phyloP scores from a whole-genome alignment of 2,888 invertebrate genomes.

The Lucinisca nassula region DNA sequence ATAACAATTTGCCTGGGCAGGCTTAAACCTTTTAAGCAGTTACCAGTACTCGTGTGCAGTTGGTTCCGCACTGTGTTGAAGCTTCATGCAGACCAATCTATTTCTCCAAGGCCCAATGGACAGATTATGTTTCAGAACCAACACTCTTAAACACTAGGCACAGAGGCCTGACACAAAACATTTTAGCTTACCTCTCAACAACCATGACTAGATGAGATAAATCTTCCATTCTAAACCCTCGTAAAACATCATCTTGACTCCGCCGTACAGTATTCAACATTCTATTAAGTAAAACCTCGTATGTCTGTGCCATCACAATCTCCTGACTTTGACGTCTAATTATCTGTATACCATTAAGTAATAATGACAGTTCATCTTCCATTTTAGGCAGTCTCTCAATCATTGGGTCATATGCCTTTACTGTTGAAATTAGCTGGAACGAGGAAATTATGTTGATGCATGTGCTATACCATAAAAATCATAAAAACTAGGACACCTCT shows the following conservation, averaged over 20 bases:
- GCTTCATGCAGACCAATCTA: too few species aligned
- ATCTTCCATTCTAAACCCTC: constrained; percentile 91
- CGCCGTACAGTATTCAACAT: constrained; percentile 95
- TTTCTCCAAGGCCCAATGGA: too few species aligned
- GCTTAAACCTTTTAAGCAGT: too few species aligned
- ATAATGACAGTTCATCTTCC: constrained; percentile 91
- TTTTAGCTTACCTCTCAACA: constrained; percentile 93
- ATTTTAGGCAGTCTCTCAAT: constrained; percentile 80
- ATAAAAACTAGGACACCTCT: too few species aligned
- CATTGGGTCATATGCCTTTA: constrained; percentile 79
- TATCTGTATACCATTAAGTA: constrained; percentile 94
- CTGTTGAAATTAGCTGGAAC: constrained; percentile 79
- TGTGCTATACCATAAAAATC: too few species aligned
- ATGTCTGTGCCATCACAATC: constrained; percentile 95
- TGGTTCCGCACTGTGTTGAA: too few species aligned
- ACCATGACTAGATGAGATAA: constrained; percentile 94
- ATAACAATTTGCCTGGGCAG: too few species aligned
- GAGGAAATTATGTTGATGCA: too few species aligned
- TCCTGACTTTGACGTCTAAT: constrained; percentile 94
- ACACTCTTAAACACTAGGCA: too few species aligned
- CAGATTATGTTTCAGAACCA: too few species aligned
- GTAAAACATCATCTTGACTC: constrained; percentile 89
- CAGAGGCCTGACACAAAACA: too few species aligned
- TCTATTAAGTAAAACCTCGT: constrained; percentile 94
- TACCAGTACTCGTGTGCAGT: too few species aligned